Base-by-base conservation (phyloP, 2,888 invertebrate species). In the Sarcophaga carnaria region DNA sequence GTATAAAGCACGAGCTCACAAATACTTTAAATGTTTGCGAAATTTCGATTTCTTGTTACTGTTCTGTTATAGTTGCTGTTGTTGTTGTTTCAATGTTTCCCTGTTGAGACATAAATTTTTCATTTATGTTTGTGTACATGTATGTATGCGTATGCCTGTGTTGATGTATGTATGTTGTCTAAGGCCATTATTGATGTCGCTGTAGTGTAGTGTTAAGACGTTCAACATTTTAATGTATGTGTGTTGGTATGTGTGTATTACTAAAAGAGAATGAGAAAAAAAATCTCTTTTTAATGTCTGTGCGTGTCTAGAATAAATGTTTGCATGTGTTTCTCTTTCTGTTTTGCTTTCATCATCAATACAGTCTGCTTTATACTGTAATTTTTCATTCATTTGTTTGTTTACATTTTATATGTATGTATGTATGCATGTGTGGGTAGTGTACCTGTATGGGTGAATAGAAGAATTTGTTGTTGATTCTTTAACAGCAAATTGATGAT, bases 401-500 rank as follows among this genome's bases (percentile, higher is more conserved):
- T 67, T 25, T 62, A 66, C 4, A n/a, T 3, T 63, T 49, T 66
- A 17, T 63, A 22, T 27, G 66, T 17, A 37, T 37, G 49, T 45
- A 54, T 11, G 25, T 60, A 8, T 27, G 70, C n/a, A 0, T 45
- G 37, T 67, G 1, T 45, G 0, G n/a, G 1, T 1, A 22, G 62
- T 25, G 17, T 37, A 37, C 8, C 37, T 37, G 37, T 6, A 12
- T 75, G 49, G 45, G 14, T 25, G 12, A 45, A 47, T 63, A 54
- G 17, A 3, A 17, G 12, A 54, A 5, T 54, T 54, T 54, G 17
- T 81, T 72, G n/a, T 22, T 74, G 54, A 77, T 76, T 75, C 76
- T 47, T 72, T 66, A 75, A 72, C 66, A 64, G 71, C 62, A 54
- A 86, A 82, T 86, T 82, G 71, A 80, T 69, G 76, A 71, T 76